phyloP scores from a whole-genome alignment of 2,797 vertebrate species.

The Pyrrhura leucotis region DNA sequence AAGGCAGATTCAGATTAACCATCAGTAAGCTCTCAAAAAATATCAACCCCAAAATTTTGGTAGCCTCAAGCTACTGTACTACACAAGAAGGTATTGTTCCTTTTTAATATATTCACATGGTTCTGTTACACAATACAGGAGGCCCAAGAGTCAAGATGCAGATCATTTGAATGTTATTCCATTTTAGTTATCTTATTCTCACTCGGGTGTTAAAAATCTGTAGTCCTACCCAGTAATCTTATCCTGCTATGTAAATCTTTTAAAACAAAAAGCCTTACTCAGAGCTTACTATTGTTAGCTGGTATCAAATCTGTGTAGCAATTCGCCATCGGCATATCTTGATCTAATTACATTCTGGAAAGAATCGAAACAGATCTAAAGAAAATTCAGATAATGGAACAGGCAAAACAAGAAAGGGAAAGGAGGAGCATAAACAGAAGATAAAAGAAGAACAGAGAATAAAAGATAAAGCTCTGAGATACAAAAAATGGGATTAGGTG shows the following conservation, averaged over 20 bases:
- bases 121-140: not conserved
- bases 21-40: not conserved
- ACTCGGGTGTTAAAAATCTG: slow-evolving; percentile 40
- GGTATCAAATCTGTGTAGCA: slow-evolving; percentile 50
- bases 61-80: not conserved
- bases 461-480: slow-evolving; percentile 32
- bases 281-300: slow-evolving; percentile 48
- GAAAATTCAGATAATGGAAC: slow-evolving; percentile 67
- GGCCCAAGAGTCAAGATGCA: not conserved
- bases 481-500: slow-evolving; percentile 54
- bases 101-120: not conserved
- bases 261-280: slow-evolving; percentile 55
- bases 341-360: slow-evolving; percentile 61
- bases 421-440: slow-evolving; percentile 61
- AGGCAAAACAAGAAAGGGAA: slow-evolving; percentile 67
- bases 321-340: slow-evolving; percentile 9
- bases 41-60: not conserved
- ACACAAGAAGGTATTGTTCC: not conserved
- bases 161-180: not conserved
- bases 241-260: slow-evolving; percentile 58
- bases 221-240: slow-evolving; percentile 52
- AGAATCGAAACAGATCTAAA: slow-evolving; percentile 68
- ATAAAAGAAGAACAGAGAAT: slow-evolving; percentile 63
- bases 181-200: slow-evolving; percentile 54
- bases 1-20: not conserved